Evolutionary conservation across 2,113 vertebrate species (phyloP).

Genomic region (Heterotis niloticus): DNA sequence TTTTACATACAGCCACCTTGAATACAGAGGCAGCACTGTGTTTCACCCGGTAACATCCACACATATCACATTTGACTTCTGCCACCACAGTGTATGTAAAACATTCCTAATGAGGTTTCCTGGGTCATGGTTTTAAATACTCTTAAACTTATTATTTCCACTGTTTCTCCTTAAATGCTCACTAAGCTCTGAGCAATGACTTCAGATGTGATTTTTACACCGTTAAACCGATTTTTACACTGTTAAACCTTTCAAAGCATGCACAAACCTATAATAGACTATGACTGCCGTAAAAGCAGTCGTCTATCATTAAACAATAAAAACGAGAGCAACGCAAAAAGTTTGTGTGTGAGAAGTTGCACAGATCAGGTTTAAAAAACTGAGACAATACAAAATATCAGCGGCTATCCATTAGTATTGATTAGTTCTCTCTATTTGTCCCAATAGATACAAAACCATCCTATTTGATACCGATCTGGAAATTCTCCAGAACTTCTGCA

Average conservation of each 20-base stretch:
- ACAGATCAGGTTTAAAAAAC: too few species aligned
- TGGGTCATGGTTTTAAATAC: slow-evolving; percentile 90
- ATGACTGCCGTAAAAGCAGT: not conserved
- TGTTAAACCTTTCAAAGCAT: not conserved
- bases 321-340: too few species aligned
- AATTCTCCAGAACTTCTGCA: too few species aligned
- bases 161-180: slow-evolving; percentile 75
- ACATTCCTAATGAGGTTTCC: slow-evolving; percentile 91
- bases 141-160: slow-evolving; percentile 20
- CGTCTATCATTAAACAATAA: too few species aligned
- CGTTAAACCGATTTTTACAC: not conserved
- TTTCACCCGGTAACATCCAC: slow-evolving; percentile 75
- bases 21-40: slow-evolving; percentile 86
- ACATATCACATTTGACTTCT: slow-evolving; percentile 87
- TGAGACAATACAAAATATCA: too few species aligned
- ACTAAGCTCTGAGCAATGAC: slow-evolving; percentile 67
- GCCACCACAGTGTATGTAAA: slow-evolving; percentile 86
- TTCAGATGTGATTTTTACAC: not conserved
- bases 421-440: too few species aligned
- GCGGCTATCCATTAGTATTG: too few species aligned
- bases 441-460: too few species aligned
- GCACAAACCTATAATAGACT: not conserved
- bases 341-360: too few species aligned
- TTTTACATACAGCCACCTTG: slow-evolving; percentile 74
- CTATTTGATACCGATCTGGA: too few species aligned